These are phyloP conservation scores for Anagrus nilaparvatae DNA, from an alignment of 1,140 invertebrate genomes.

Conservation along the genomic window DNA sequence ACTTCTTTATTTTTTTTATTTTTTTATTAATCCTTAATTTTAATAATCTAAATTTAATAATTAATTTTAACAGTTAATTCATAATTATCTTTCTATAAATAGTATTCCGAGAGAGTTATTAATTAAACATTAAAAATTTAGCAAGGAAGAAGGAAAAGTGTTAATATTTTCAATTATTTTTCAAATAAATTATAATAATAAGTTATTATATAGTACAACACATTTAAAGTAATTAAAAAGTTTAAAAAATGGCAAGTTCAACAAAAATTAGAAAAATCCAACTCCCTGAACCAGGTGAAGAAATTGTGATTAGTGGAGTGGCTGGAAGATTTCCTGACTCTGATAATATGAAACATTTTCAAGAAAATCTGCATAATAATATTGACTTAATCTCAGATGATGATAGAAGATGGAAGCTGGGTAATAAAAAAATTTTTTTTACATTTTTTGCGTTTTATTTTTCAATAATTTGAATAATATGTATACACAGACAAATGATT, in stretches of 20 bases:
- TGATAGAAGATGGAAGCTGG: conserved; percentile 61
- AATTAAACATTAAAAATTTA: too few relatives aligned
- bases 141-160: background rate
- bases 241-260: conserved; percentile 1
- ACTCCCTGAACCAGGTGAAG: conserved; percentile 48
- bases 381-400: conserved; percentile 76
- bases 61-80: too few relatives aligned
- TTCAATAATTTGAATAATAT: too few relatives aligned
- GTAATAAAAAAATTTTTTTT: conserved; percentile 28
- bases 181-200: too few relatives aligned
- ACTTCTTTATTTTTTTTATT: too few relatives aligned
- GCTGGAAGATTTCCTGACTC: conserved; percentile 82
- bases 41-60: too few relatives aligned
- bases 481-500: too few relatives aligned
- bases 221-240: background rate
- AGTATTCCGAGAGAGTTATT: too few relatives aligned
- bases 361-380: conserved; percentile 64
- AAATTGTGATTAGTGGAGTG: conserved; percentile 73
- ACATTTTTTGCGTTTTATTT: too few relatives aligned
- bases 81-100: too few relatives aligned
- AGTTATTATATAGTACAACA: too few relatives aligned
- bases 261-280: conserved; percentile 9
- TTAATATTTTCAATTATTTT: conserved; percentile 1
- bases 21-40: too few relatives aligned
- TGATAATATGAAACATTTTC: conserved; percentile 65